A percentile compares a stretch with the other conserved stretches of the same genome.
Evolutionary conservation across 2,888 invertebrate species (phyloP).

Genomic region (Scrobipalpa costella): DNA sequence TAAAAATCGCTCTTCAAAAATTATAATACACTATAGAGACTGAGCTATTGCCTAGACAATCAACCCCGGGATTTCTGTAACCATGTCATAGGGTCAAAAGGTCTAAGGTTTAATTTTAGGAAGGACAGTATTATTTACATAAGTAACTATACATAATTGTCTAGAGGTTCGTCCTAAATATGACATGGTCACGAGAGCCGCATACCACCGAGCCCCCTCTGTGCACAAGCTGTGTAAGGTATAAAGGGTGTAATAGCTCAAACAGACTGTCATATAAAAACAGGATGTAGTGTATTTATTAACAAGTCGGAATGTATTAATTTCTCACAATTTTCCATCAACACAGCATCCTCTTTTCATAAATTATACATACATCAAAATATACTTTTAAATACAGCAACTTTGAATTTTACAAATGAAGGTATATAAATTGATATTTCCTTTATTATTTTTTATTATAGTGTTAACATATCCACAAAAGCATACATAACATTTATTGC

Average conservation of each 20-base stretch:
- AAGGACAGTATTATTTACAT: constrained; percentile 64
- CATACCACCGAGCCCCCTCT: constrained; percentile 73
- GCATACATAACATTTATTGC: constrained; percentile 48
- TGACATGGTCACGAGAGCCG: constrained; percentile 75
- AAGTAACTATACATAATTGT: constrained; percentile 39
- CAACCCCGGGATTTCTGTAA: constrained; percentile 77
- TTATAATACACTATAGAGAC: constrained; percentile 61
- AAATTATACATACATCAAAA: constrained; percentile 26
- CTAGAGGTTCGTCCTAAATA: constrained; percentile 43
- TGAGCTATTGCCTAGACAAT: constrained; percentile 77
- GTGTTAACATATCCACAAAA: constrained; percentile 51
- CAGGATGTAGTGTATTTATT: constrained; percentile 45
- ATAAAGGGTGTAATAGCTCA: constrained; percentile 66
- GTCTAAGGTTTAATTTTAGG: constrained; percentile 43
- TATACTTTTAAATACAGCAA: constrained; percentile 25
- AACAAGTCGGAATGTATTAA: constrained; percentile 26
- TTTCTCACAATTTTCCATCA: constrained; percentile 19
- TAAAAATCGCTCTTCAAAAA: constrained; percentile 64
- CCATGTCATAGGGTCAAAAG: constrained; percentile 63
- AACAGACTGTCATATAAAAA: constrained; percentile 44
- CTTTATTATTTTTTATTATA: constrained; percentile 38
- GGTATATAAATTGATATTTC: constrained; percentile 32
- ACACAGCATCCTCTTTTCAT: constrained; percentile 34
- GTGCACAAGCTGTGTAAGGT: constrained; percentile 70
- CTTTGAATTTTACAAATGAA: constrained; percentile 22